Evolutionary conservation across 2,797 vertebrate genomes (phyloP).

Genomic region (Sebastolobus alascanus): DNA sequence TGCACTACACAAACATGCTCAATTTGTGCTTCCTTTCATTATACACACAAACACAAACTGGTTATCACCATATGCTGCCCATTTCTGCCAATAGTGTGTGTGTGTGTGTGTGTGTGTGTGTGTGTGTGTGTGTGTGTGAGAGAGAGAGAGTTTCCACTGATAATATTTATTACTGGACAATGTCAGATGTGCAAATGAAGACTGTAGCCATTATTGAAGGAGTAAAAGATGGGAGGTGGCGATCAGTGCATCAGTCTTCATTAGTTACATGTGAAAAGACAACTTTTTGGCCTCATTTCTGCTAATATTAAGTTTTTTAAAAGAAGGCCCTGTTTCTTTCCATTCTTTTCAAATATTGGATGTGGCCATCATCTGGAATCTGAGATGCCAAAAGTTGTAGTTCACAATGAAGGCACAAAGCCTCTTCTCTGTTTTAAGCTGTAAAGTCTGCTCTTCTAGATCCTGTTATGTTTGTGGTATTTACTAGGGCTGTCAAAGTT

Average conservation of each 20-base stretch:
- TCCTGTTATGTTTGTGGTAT: neutral
- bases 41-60: constrained; percentile 76
- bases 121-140: neutral
- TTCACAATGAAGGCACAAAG: neutral
- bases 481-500: neutral
- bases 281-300: neutral
- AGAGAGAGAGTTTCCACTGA: constrained; percentile 24
- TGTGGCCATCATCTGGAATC: neutral
- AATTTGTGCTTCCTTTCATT: constrained; percentile 75
- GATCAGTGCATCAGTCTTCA: neutral
- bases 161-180: constrained; percentile 58
- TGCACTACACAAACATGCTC: constrained; percentile 68
- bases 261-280: neutral
- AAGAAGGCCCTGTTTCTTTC: neutral
- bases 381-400: too few relatives aligned
- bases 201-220: constrained; percentile 47
- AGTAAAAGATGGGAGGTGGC: neutral
- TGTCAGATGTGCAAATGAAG: constrained; percentile 66
- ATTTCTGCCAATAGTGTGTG: constrained; percentile 75
- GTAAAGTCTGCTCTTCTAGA: neutral
- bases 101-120: constrained; percentile 27
- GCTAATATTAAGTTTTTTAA: neutral
- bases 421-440: neutral
- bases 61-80: constrained; percentile 82
- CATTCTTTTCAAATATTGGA: neutral